phyloP scores from a whole-genome alignment of 2,797 vertebrate genomes.

The Peromyscus eremicus region DNA sequence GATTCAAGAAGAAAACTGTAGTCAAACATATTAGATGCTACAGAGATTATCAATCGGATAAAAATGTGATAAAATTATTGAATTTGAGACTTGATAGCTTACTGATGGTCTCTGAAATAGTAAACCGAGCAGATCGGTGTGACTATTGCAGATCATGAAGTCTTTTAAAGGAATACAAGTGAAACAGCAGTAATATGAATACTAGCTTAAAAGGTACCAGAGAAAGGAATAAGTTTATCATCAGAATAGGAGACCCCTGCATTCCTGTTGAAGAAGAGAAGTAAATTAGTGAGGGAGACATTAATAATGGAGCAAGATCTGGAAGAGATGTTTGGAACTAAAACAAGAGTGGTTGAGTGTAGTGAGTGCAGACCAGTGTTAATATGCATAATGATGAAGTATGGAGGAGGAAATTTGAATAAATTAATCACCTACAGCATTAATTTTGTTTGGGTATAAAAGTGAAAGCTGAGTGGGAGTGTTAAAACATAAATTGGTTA shows the following conservation, averaged over 20 bases:
- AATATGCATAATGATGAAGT: not conserved
- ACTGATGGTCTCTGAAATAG: not conserved
- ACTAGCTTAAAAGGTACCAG: not conserved
- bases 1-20: not conserved
- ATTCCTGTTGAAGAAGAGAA: not conserved
- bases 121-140: not conserved
- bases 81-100: not conserved
- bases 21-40: not conserved
- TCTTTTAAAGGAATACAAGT: not conserved
- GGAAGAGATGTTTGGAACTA: not conserved
- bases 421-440: not conserved
- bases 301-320: not conserved
- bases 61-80: not conserved
- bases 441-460: slow-evolving; percentile 26
- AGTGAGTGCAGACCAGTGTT: not conserved
- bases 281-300: not conserved
- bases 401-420: not conserved
- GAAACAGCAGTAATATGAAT: not conserved
- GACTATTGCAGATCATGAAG: not conserved
- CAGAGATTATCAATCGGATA: not conserved
- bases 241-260: not conserved
- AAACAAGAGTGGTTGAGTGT: not conserved
- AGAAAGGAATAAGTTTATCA: not conserved
- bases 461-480: not conserved
- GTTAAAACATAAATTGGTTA: slow-evolving; percentile 10